A percentile compares a stretch with the other conserved stretches of the same genome.
These are phyloP conservation scores for Leptinotarsa defecta DNA, from an alignment of 1,140 invertebrate genomes.

Conservation along the genomic window DNA sequence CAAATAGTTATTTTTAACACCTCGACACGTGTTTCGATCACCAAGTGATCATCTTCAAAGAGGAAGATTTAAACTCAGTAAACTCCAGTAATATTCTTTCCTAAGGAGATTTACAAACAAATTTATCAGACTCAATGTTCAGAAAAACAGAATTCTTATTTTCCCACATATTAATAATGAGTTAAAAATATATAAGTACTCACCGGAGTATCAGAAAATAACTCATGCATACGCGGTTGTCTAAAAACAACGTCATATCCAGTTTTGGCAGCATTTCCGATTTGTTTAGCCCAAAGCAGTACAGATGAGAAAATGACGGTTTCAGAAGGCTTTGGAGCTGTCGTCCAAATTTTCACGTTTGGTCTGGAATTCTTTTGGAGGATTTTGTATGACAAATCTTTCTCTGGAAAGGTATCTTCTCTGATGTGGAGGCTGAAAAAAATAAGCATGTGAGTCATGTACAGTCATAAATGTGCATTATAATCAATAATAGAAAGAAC, in stretches of 20 bases:
- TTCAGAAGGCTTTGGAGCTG: slow-evolving; percentile 35
- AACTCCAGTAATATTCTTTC: no score
- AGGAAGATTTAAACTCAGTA: no score
- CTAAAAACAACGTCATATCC: slow-evolving; percentile 52
- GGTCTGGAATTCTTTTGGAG: slow-evolving; percentile 15
- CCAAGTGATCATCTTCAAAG: no score
- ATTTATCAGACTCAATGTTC: no score
- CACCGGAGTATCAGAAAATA: slow-evolving; percentile 50
- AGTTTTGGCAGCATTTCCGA: slow-evolving; percentile 46
- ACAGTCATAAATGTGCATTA: no score
- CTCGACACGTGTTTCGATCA: no score
- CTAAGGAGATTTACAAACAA: no score
- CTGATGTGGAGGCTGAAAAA: background rate
- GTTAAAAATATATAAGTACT: slow-evolving; percentile 18
- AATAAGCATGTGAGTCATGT: no score
- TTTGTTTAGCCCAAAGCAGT: slow-evolving; percentile 48
- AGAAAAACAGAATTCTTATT: no score
- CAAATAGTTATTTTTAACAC: no score
- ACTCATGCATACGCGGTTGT: slow-evolving; percentile 47
- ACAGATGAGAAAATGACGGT: slow-evolving; percentile 46
- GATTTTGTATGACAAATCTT: slow-evolving; percentile 12
- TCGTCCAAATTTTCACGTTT: slow-evolving; percentile 41
- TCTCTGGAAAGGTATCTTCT: slow-evolving; percentile 8
- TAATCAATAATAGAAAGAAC: no score
- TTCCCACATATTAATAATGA: no score